These are phyloP conservation scores for Melanotaenia boesemani DNA, from an alignment of 2,797 vertebrate genomes.

Conservation along the genomic window DNA sequence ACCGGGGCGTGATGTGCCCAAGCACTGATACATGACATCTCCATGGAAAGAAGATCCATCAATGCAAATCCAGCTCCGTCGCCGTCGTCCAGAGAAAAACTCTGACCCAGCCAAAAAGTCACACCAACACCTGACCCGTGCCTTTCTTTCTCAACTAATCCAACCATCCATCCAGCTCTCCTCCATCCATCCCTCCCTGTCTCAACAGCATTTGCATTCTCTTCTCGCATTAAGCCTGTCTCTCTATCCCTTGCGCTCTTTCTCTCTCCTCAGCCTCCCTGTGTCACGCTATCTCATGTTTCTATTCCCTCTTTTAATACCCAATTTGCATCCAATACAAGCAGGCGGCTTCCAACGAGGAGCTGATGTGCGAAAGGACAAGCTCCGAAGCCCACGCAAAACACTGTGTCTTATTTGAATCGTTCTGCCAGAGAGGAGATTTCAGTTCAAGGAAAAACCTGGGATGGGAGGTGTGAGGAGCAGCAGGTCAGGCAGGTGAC, in stretches of 20 bases:
- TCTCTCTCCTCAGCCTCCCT: slow-evolving; percentile 59
- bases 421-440: slow-evolving; percentile 36
- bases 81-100: slow-evolving; percentile 65
- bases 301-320: slow-evolving; percentile 72
- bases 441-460: slow-evolving; percentile 45
- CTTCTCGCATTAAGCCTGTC: slow-evolving; percentile 68
- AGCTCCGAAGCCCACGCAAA: slow-evolving; percentile 55
- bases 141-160: slow-evolving; percentile 69
- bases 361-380: slow-evolving; percentile 58
- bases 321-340: slow-evolving; percentile 81
- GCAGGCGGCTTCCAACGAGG: slow-evolving; percentile 60
- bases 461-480: slow-evolving; percentile 29
- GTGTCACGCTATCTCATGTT: slow-evolving; percentile 70
- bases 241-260: slow-evolving; percentile 62
- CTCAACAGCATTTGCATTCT: slow-evolving; percentile 82
- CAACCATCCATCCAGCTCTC: slow-evolving; percentile 57
- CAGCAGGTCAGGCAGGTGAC: slow-evolving; percentile 55
- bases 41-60: slow-evolving; percentile 85
- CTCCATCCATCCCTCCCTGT: slow-evolving; percentile 56
- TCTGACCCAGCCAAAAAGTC: slow-evolving; percentile 73
- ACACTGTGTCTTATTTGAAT: slow-evolving; percentile 59
- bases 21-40: slow-evolving; percentile 81
- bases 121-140: slow-evolving; percentile 77
- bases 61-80: slow-evolving; percentile 82
- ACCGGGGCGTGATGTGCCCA: slow-evolving; percentile 75